Evolutionary conservation across 1,140 invertebrate species (phyloP).

Genomic region (Zaprionus ornatus): DNA sequence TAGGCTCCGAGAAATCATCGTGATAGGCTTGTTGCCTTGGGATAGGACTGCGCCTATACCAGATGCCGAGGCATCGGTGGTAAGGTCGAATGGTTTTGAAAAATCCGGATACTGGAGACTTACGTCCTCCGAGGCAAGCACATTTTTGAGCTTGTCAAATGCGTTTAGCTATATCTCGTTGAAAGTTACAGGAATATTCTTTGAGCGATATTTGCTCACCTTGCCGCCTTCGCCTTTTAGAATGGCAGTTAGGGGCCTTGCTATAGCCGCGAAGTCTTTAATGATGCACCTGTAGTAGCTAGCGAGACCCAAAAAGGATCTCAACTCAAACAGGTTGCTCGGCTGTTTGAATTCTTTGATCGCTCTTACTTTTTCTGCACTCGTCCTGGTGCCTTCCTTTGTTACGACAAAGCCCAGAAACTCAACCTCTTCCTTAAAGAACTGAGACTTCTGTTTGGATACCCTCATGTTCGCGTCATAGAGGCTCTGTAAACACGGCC

Average conservation of each 20-base stretch:
- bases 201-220: no score
- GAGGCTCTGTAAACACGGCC: not conserved
- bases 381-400: not conserved
- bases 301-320: not conserved
- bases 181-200: not conserved
- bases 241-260: not conserved
- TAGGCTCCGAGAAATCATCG: not conserved
- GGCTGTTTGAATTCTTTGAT: constrained; percentile 17
- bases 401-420: no score
- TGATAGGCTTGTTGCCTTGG: not conserved
- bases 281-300: not conserved
- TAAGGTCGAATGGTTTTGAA: not conserved
- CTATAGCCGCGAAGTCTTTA: not conserved
- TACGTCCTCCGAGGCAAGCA: no score
- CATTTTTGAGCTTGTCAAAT: not conserved
- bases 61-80: not conserved
- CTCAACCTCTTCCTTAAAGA: constrained; percentile 16
- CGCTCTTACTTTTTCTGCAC: constrained; percentile 8
- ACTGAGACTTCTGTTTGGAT: not conserved
- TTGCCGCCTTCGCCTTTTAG: no score
- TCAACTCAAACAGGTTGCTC: not conserved
- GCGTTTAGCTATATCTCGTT: not conserved
- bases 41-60: not conserved
- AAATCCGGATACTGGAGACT: not conserved
- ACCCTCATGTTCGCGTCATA: not conserved